A percentile compares a stretch with the other conserved stretches of the same genome.
Evolutionary conservation across 2,888 invertebrate species (phyloP).

Genomic region (Nomada ferruginata): DNA sequence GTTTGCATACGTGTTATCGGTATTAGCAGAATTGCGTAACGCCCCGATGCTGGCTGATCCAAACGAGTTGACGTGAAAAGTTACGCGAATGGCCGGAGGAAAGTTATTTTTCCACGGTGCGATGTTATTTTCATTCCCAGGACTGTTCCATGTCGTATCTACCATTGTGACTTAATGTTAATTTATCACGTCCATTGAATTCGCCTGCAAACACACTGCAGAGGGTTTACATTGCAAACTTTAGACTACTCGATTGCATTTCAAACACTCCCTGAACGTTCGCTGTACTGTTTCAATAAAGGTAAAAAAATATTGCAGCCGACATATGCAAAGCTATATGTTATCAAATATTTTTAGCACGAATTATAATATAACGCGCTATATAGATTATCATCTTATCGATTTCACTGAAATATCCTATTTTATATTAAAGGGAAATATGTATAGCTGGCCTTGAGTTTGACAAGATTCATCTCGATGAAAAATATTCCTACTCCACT

Average conservation of each 20-base stretch:
- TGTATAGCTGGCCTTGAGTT: background rate
- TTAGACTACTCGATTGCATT: background rate
- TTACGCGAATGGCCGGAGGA: constrained; percentile 45
- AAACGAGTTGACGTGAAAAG: constrained; percentile 13
- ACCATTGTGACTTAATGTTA: background rate
- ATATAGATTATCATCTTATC: too few species aligned
- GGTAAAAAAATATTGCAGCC: too few species aligned
- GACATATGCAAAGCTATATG: too few species aligned
- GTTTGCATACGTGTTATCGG: background rate
- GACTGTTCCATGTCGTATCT: constrained; percentile 17
- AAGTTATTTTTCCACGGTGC: constrained; percentile 51
- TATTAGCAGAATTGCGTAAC: constrained; percentile 30
- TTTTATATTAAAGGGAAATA: background rate
- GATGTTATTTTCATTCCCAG: constrained; percentile 44
- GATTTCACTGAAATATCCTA: too few species aligned
- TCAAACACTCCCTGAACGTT: constrained; percentile 11
- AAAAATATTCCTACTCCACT: background rate
- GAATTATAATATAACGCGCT: too few species aligned
- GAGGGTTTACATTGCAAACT: background rate
- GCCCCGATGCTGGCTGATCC: constrained; percentile 11
- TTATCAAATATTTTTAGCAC: too few species aligned
- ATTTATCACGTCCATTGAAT: background rate
- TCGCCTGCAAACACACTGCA: background rate
- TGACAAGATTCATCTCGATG: background rate
- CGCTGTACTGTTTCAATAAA: background rate